Conservation (phyloP, 2,888 invertebrate species). For the Gastrophysa polygoni region DNA sequence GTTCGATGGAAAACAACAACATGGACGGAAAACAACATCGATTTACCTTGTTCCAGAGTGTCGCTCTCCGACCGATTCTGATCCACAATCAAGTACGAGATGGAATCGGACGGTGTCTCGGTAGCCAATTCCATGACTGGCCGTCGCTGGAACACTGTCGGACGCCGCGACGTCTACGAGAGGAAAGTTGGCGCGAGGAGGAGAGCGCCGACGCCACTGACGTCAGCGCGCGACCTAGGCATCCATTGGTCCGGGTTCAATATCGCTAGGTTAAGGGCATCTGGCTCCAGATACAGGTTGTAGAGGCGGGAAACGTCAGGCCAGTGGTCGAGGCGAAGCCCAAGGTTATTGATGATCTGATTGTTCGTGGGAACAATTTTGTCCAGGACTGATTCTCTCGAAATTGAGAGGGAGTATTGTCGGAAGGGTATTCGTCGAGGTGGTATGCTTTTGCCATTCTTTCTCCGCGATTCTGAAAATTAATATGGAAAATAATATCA, state of each 20-base stretch:
- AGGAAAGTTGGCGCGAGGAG: slow-evolving; percentile 44
- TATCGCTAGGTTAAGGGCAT: slow-evolving; percentile 57
- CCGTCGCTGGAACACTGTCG: slow-evolving; percentile 7
- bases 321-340: too few relatives aligned
- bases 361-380: too few relatives aligned
- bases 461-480: too few relatives aligned
- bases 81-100: slow-evolving; percentile 30
- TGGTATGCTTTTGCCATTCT: too few relatives aligned
- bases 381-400: too few relatives aligned
- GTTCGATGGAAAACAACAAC: neutral
- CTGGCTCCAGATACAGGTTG: slow-evolving; percentile 12
- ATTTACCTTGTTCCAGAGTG: slow-evolving; percentile 28
- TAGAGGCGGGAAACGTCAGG: neutral
- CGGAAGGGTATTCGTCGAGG: too few relatives aligned
- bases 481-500: too few relatives aligned
- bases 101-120: slow-evolving; percentile 32
- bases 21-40: neutral
- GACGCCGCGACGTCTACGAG: slow-evolving; percentile 35
- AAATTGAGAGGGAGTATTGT: too few relatives aligned
- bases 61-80: slow-evolving; percentile 33
- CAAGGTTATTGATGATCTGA: too few relatives aligned
- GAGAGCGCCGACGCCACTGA: slow-evolving; percentile 58
- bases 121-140: slow-evolving; percentile 39
- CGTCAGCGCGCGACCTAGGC: slow-evolving; percentile 66
- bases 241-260: slow-evolving; percentile 54